phyloP scores from a whole-genome alignment of 2,113 vertebrate species.

The Bufo gargarizans region DNA sequence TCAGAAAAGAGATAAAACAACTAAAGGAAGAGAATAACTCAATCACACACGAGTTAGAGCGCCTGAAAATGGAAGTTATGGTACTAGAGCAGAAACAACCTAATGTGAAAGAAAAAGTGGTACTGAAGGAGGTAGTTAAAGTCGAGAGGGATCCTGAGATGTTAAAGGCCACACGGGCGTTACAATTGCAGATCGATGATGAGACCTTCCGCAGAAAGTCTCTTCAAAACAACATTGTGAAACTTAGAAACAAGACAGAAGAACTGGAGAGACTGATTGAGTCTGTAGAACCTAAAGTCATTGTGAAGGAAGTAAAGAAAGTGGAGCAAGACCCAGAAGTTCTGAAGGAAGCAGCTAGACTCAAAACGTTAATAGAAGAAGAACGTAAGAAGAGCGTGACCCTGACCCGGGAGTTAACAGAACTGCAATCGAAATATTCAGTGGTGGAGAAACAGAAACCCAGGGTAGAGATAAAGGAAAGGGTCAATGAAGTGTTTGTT shows the following conservation, averaged over 20 bases:
- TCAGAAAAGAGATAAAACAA: conserved; percentile 77
- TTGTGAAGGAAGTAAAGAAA: conserved; percentile 90
- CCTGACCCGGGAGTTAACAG: conserved; percentile 73
- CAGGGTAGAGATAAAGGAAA: conserved; percentile 89
- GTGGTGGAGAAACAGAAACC: conserved; percentile 75
- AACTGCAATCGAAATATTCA: conserved; percentile 74
- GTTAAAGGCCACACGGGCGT: conserved; percentile 77
- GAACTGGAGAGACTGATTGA: conserved; percentile 86
- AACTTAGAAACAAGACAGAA: conserved; percentile 78
- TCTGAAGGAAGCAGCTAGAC: conserved; percentile 75
- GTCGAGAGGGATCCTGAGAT: conserved; percentile 88
- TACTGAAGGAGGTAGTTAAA: conserved; percentile 90
- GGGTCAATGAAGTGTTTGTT: conserved; percentile 83
- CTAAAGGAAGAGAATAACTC: conserved; percentile 73
- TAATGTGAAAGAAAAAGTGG: conserved; percentile 83
- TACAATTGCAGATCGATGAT: conserved; percentile 80
- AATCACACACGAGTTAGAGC: conserved; percentile 70
- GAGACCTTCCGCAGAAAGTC: conserved; percentile 74
- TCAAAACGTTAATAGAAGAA: conserved; percentile 75
- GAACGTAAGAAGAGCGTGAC: conserved; percentile 72
- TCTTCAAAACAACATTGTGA: conserved; percentile 74
- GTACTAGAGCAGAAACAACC: conserved; percentile 82
- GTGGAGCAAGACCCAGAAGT: conserved; percentile 88
- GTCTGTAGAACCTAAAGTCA: conserved; percentile 83
- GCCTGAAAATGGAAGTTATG: conserved; percentile 78